Base-by-base conservation (phyloP, 2,113 vertebrate species). In the Callocephalon fimbriatum region DNA sequence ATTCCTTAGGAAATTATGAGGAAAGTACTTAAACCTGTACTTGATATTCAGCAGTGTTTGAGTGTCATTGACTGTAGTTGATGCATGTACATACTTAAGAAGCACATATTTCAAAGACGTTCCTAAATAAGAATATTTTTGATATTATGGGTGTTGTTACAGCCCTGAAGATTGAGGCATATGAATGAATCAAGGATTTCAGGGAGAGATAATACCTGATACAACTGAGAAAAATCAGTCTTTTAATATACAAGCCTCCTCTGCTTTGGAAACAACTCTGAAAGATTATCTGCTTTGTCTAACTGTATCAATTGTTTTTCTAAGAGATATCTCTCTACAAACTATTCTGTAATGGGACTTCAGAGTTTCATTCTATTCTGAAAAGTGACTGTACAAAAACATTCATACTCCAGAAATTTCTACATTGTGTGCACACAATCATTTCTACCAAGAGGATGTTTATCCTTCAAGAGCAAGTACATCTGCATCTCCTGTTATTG, bases 11-110 rank as follows among this genome's bases (percentile, higher is more conserved):
- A 94, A 95, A 58, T 77, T 2, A 74, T 71, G 50, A 96, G 59
- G 54, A 47, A 88, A 74, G 35, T 44, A 71, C 29, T 76, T 80
- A 86, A 95, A 68, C 18, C 20, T 70, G n/a, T 79, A 82, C 62
- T 93, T 95, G 85, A 96, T 67, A 72, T 95, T 95, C 83, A 90
- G 26, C 29, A 90, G n/a, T 42, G 16, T 70, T 86, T 76, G 51
- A 93, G 38, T 86, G 32, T n/a, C 16, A 4, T 70, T 83, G 81
- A 90, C 59, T 83, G 54, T 65, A 95, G 85, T 32, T 91, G 44
- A 38, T 63, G 15, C 35, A 62, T 26, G 26, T 66, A n/a, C 61
- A 62, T 87, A 75, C 82, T 89, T 85, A 90, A 81, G 0, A 3
- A 61, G 32, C 6, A 70, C 12, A 17, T 68, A 68, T 85, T 79